Evolutionary conservation across 1,140 invertebrate species (phyloP).

Genomic region (Macrotrachela quadricornifera): DNA sequence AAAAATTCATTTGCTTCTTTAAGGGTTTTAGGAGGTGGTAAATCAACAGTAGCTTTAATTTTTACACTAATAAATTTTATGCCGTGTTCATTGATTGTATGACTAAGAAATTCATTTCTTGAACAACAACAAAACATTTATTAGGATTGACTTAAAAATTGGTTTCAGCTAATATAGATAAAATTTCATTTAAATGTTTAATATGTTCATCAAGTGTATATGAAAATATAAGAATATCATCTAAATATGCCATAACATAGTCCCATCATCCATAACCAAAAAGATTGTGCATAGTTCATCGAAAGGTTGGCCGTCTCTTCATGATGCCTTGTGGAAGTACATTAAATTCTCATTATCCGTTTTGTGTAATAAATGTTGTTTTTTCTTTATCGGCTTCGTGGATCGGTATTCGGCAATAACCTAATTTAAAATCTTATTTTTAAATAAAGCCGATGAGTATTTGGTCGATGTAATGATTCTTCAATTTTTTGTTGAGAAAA

Average conservation of each 20-base stretch:
- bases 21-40: constrained; percentile 15
- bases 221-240: constrained; percentile 3
- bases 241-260: constrained; percentile 1
- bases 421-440: background rate
- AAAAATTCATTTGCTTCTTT: constrained; percentile 17
- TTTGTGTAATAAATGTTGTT: background rate
- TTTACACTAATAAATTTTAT: constrained; percentile 15
- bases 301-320: constrained; percentile 10
- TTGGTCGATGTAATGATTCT: background rate
- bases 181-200: background rate
- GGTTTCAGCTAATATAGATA: background rate
- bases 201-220: background rate
- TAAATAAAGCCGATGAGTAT: background rate
- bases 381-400: background rate
- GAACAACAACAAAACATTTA: background rate
- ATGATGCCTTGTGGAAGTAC: background rate
- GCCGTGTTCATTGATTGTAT: constrained; percentile 14
- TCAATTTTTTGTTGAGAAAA: background rate
- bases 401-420: background rate
- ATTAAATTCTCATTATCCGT: background rate
- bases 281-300: background rate
- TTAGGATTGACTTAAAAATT: background rate
- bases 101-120: constrained; percentile 14
- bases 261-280: no score
- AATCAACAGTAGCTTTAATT: constrained; percentile 13